These are phyloP conservation scores for Arrhamphus sclerolepis DNA, from an alignment of 2,797 vertebrate species.

Conservation along the genomic window DNA sequence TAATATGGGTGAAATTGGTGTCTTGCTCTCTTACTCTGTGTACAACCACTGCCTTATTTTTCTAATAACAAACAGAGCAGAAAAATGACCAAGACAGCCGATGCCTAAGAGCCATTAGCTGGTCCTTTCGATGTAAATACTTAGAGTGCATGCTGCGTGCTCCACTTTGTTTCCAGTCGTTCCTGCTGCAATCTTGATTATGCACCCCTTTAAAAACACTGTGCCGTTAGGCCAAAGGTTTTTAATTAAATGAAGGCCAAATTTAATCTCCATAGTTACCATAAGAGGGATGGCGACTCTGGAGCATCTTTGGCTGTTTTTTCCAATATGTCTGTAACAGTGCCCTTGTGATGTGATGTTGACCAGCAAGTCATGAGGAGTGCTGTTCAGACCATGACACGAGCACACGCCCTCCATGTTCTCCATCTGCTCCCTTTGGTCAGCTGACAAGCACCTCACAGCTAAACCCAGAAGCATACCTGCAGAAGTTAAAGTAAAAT, in stretches of 20 bases:
- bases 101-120: slow-evolving; percentile 54
- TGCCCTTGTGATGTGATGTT: slow-evolving; percentile 81
- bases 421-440: slow-evolving; percentile 62
- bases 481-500: slow-evolving; percentile 52
- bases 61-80: slow-evolving; percentile 49
- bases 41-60: slow-evolving; percentile 27
- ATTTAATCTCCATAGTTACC: slow-evolving; percentile 70
- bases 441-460: slow-evolving; percentile 73
- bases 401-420: slow-evolving; percentile 66
- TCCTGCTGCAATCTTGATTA: slow-evolving; percentile 12
- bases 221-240: slow-evolving; percentile 10
- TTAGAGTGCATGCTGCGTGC: slow-evolving; percentile 7
- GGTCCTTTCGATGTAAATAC: slow-evolving; percentile 50
- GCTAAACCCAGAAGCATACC: slow-evolving; percentile 85
- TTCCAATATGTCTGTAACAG: slow-evolving; percentile 79
- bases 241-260: background rate
- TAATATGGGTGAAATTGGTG: slow-evolving; percentile 60
- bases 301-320: slow-evolving; percentile 72
- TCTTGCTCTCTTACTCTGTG: slow-evolving; percentile 24
- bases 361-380: slow-evolving; percentile 67
- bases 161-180: slow-evolving; percentile 20
- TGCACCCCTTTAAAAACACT: slow-evolving; percentile 15
- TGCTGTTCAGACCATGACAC: slow-evolving; percentile 75
- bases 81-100: slow-evolving; percentile 51
- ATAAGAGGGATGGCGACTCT: slow-evolving; percentile 72